Conservation (phyloP, 2,797 vertebrate species). For the Corythornis leucogaster region DNA sequence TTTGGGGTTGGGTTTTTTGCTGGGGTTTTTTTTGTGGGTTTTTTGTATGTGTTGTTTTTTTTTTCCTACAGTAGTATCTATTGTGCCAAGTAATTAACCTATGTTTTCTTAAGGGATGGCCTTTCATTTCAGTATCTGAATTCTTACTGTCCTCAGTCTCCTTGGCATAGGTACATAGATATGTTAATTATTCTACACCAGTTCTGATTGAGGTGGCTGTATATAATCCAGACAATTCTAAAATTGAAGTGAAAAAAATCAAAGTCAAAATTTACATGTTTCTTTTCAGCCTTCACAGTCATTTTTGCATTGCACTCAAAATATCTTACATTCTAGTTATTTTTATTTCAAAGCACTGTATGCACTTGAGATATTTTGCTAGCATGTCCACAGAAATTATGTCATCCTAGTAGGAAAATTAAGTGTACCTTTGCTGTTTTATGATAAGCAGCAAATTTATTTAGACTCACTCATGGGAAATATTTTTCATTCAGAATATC, state of each 20-base stretch:
- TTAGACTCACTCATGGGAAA: constrained; percentile 10
- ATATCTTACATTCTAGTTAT: neutral
- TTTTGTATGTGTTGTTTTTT: no score
- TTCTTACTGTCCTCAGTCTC: constrained; percentile 11
- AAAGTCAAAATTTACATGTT: neutral
- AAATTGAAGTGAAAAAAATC: neutral
- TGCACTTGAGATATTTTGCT: neutral
- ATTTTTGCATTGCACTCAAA: neutral
- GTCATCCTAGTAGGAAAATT: constrained; percentile 18
- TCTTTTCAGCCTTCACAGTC: neutral
- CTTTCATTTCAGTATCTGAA: constrained; percentile 6
- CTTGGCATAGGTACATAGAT: neutral
- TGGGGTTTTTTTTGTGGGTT: no score
- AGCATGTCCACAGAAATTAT: neutral
- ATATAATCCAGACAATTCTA: neutral
- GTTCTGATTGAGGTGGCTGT: neutral
- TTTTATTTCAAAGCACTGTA: constrained; percentile 11
- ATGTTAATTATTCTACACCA: neutral
- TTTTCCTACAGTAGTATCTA: neutral
- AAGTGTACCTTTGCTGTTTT: constrained; percentile 12
- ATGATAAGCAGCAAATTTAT: constrained; percentile 3
- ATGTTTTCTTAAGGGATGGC: constrained; percentile 12
- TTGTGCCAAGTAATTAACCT: neutral
- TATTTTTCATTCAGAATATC: constrained; percentile 12
- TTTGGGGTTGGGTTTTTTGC: no score